A percentile compares a stretch with the other conserved stretches of the same genome.
Conservation (phyloP, 2,888 invertebrate species). For the Actias luna region DNA sequence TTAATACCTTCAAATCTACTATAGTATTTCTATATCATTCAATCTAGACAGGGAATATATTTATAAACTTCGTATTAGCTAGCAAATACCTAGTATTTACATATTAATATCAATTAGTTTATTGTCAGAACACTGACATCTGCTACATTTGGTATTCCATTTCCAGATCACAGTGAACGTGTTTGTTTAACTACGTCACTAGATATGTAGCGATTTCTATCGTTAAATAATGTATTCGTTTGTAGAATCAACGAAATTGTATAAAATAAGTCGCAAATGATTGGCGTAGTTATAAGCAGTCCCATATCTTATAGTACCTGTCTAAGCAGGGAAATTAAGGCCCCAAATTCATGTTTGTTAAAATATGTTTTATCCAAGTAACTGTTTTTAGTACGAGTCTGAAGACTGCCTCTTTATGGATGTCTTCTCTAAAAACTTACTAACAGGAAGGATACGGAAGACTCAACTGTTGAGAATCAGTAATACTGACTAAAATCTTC, state of each 20-base stretch:
- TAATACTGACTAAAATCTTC: too few species aligned
- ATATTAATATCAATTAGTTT: not conserved
- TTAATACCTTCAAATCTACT: too few species aligned
- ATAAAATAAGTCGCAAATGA: not conserved
- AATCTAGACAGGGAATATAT: not conserved
- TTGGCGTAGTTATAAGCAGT: not conserved
- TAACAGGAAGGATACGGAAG: too few species aligned
- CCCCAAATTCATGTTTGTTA: not conserved
- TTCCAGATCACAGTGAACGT: not conserved
- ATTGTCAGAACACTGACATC: slow-evolving; percentile 10
- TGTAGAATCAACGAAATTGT: not conserved
- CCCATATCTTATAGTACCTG: not conserved
- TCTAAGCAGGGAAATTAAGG: not conserved
- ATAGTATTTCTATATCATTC: too few species aligned
- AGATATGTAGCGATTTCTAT: not conserved
- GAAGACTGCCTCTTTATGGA: too few species aligned
- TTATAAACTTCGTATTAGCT: not conserved
- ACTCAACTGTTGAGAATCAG: too few species aligned
- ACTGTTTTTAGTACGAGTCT: too few species aligned
- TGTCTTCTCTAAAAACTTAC: too few species aligned
- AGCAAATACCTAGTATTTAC: not conserved
- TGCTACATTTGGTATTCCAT: slow-evolving; percentile 10
- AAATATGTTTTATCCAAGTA: too few species aligned
- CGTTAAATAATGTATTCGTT: not conserved
- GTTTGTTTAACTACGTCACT: slow-evolving; percentile 3